Percentiles rank a stretch among this genome's conserved stretches.
Conservation (phyloP, 1,140 invertebrate species). For the Bombus polaris region DNA sequence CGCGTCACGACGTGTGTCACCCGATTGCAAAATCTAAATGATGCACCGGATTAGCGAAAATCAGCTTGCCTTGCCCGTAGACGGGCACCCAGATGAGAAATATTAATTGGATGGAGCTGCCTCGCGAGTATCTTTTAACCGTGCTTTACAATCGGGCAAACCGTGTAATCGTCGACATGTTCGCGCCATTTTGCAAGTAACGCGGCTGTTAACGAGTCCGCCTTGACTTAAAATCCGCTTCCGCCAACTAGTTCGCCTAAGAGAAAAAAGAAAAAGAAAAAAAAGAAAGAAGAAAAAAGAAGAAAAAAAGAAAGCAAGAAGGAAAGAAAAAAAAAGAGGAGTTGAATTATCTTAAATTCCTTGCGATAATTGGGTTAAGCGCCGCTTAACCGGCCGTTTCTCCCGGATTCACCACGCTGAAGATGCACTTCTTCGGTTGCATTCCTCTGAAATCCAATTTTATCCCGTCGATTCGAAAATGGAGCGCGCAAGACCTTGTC, state of each 20-base stretch:
- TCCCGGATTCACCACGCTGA: neutral
- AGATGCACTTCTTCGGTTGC: neutral
- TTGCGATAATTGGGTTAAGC: constrained; percentile 7
- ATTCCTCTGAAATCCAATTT: neutral
- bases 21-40: constrained; percentile 13
- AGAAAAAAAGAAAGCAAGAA: too few species aligned
- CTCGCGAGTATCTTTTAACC: neutral
- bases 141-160: neutral
- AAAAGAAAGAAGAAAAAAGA: too few species aligned
- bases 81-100: neutral
- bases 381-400: neutral
- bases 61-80: neutral
- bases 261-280: fast-evolving
- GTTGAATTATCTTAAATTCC: neutral
- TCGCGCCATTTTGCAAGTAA: neutral
- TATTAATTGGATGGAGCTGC: constrained; percentile 29
- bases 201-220: neutral
- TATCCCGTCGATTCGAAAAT: neutral
- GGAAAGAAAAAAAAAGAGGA: neutral
- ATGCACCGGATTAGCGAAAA: constrained; percentile 21
- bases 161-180: neutral
- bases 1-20: constrained; percentile 9
- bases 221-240: neutral
- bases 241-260: neutral
- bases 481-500: neutral